A percentile compares a stretch with the other conserved stretches of the same genome.
Conservation (phyloP, 2,113 vertebrate genomes). For the Garra rufa region DNA sequence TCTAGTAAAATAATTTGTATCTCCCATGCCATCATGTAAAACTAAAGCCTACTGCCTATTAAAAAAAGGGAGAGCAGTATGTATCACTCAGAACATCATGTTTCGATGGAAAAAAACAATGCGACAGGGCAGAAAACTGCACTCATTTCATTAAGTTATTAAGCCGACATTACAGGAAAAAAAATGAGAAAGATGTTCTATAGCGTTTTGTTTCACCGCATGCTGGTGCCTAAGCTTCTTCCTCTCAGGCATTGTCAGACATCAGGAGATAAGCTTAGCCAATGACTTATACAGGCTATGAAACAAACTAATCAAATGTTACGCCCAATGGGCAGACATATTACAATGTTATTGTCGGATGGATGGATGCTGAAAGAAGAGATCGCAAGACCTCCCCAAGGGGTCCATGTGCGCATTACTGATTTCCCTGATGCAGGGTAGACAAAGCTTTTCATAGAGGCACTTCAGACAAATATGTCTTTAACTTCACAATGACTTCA, state of each 20-base stretch:
- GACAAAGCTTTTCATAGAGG: neutral
- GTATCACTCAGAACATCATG: neutral
- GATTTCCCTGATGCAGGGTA: neutral
- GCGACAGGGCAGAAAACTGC: neutral
- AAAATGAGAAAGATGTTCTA: neutral
- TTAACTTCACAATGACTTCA: conserved; percentile 14
- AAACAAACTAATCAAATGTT: conserved; percentile 9
- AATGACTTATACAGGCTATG: conserved; percentile 1
- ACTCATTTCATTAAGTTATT: neutral
- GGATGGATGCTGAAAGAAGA: neutral
- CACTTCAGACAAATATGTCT: neutral
- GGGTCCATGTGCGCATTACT: neutral
- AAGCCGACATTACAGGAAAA: neutral
- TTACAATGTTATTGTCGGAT: neutral
- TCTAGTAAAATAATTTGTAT: neutral
- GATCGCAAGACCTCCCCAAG: neutral
- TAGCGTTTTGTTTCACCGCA: neutral
- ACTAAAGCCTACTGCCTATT: neutral
- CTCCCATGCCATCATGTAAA: neutral
- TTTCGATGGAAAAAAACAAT: neutral
- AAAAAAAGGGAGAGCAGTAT: neutral
- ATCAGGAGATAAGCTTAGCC: conserved; percentile 17
- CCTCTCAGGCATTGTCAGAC: conserved; percentile 5
- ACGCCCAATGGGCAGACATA: conserved; percentile 8
- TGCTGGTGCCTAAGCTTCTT: neutral